These are phyloP conservation scores for Strongylocentrotus purpuratus DNA, from an alignment of 35 echinoderm and acorn worm species.

Conservation along the genomic window DNA sequence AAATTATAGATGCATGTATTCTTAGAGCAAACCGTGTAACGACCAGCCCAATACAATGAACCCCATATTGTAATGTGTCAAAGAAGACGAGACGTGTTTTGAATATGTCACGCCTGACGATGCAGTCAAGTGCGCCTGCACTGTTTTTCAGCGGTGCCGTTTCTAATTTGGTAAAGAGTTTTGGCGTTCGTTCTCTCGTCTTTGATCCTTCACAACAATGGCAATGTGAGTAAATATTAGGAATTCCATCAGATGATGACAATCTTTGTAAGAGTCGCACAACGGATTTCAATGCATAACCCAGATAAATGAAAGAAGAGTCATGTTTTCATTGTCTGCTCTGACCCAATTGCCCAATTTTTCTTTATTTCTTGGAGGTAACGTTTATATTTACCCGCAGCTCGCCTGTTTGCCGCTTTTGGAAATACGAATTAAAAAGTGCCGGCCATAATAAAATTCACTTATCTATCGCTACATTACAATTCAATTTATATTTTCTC, in stretches of 20 bases:
- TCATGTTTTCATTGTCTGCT: background rate
- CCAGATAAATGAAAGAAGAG: background rate
- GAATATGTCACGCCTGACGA: conserved; percentile 8
- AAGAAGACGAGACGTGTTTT: background rate
- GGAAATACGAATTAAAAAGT: background rate
- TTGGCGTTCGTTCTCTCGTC: background rate
- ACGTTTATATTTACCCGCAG: background rate
- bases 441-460: background rate
- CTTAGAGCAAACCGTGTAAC: background rate
- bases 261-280: conserved; percentile 14
- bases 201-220: background rate
- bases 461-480: background rate
- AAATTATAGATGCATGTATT: background rate
- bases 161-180: conserved; percentile 5
- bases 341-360: conserved; percentile 20
- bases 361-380: background rate
- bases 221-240: background rate
- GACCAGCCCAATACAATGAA: background rate
- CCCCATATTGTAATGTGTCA: conserved; percentile 2
- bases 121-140: background rate
- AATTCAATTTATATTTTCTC: no score
- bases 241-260: conserved; percentile 37
- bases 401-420: background rate
- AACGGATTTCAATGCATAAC: background rate
- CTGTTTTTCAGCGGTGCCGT: conserved; percentile 14